phyloP scores from a whole-genome alignment of 2,888 invertebrate species.

The Leuctra nigra region DNA sequence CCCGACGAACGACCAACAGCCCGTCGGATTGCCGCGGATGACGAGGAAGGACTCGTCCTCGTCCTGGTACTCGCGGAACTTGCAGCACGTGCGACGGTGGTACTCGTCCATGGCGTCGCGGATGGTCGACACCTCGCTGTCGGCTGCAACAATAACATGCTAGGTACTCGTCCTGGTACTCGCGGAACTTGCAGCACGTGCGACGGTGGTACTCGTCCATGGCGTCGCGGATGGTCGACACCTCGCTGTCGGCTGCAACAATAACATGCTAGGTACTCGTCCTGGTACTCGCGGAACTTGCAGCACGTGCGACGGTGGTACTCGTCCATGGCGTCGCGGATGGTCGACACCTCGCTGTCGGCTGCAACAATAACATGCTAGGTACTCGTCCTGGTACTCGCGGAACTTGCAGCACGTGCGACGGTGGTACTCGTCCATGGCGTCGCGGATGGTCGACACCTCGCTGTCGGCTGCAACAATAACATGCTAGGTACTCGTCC shows the following conservation, averaged over 20 bases:
- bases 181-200: slow-evolving; percentile 57
- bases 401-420: slow-evolving; percentile 58
- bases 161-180: slow-evolving; percentile 47
- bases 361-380: too few species aligned
- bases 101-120: slow-evolving; percentile 52
- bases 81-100: slow-evolving; percentile 54
- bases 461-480: slow-evolving; percentile 41
- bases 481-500: too few species aligned
- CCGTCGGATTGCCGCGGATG: slow-evolving; percentile 45
- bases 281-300: slow-evolving; percentile 51
- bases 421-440: slow-evolving; percentile 52
- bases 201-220: slow-evolving; percentile 53
- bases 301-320: slow-evolving; percentile 56
- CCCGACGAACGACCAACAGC: slow-evolving; percentile 64
- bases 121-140: slow-evolving; percentile 44
- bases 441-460: slow-evolving; percentile 46
- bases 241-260: slow-evolving; percentile 42
- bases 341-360: slow-evolving; percentile 42
- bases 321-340: slow-evolving; percentile 51
- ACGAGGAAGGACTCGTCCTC: slow-evolving; percentile 51
- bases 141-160: slow-evolving; percentile 46
- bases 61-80: slow-evolving; percentile 51
- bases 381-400: slow-evolving; percentile 48
- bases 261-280: slow-evolving; percentile 47
- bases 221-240: slow-evolving; percentile 47